Conservation (phyloP, 2,888 invertebrate genomes). For the Dasypogon diadema region DNA sequence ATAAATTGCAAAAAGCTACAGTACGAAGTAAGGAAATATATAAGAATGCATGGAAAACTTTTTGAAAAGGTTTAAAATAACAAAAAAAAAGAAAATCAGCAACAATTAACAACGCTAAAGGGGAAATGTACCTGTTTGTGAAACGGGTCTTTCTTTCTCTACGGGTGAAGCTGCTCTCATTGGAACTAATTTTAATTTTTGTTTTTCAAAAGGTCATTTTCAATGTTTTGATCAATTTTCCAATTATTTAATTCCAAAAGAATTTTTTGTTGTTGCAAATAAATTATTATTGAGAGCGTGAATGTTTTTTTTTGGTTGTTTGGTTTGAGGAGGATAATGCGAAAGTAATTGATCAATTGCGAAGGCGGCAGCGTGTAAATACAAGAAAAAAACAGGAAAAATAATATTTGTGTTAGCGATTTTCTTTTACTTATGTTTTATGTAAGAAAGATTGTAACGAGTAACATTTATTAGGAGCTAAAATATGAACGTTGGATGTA, state of each 20-base stretch:
- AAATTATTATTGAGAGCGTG: constrained; percentile 33
- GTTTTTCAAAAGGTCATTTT: constrained; percentile 27
- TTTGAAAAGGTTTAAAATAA: not conserved
- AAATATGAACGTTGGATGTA: constrained; percentile 1
- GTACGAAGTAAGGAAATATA: not conserved
- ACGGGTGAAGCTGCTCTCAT: constrained; percentile 59
- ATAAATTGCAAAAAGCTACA: not conserved
- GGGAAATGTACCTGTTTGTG: constrained; percentile 59
- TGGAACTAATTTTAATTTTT: constrained; percentile 56
- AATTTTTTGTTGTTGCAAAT: constrained; percentile 12
- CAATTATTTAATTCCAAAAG: constrained; percentile 32
- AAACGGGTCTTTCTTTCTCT: constrained; percentile 59
- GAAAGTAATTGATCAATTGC: constrained; percentile 37
- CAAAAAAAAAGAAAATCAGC: constrained; percentile 1
- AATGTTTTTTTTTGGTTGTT: constrained; percentile 35
- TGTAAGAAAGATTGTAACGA: constrained; percentile 3
- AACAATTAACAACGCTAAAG: constrained; percentile 16
- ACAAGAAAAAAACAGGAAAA: constrained; percentile 53
- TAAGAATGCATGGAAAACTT: not conserved
- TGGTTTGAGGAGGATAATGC: constrained; percentile 12
- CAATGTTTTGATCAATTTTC: constrained; percentile 4
- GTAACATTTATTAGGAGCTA: constrained; percentile 33
- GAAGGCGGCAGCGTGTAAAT: constrained; percentile 57
- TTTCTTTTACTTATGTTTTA: constrained; percentile 10
- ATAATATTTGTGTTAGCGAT: constrained; percentile 42